phyloP scores from a whole-genome alignment of 2,888 invertebrate species.

The Arge pagana region DNA sequence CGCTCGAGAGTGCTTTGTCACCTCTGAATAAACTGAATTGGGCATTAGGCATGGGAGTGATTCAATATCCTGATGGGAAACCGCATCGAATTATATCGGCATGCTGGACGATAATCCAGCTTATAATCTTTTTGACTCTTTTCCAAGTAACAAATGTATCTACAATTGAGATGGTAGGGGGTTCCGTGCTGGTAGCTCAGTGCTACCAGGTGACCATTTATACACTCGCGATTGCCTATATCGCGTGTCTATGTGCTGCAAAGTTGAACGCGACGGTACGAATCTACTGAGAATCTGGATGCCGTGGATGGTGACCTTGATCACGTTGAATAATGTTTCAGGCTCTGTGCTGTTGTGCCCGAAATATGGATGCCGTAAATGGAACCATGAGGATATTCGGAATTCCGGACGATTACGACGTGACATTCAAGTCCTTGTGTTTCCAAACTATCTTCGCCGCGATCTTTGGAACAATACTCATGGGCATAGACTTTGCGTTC shows the following conservation, averaged over 20 bases:
- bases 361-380: neutral
- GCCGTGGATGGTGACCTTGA: too few species aligned
- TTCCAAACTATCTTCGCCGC: neutral
- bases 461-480: neutral
- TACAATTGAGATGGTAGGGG: too few species aligned
- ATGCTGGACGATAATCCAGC: neutral
- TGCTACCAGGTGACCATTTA: too few species aligned
- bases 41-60: constrained; percentile 31
- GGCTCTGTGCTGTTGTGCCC: too few species aligned
- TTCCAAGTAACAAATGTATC: too few species aligned
- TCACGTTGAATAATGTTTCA: too few species aligned
- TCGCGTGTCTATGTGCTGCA: too few species aligned
- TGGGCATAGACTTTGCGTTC: neutral
- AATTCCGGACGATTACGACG: neutral
- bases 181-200: too few species aligned
- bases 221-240: too few species aligned
- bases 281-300: too few species aligned
- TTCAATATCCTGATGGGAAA: constrained; percentile 31
- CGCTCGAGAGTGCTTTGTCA: constrained; percentile 18
- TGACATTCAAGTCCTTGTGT: neutral
- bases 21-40: constrained; percentile 30
- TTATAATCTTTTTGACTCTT: constrained; percentile 6
- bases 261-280: too few species aligned
- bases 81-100: constrained; percentile 18
- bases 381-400: neutral